Evolutionary conservation across 2,113 vertebrate species (phyloP).

Genomic region (Xenopus borealis): DNA sequence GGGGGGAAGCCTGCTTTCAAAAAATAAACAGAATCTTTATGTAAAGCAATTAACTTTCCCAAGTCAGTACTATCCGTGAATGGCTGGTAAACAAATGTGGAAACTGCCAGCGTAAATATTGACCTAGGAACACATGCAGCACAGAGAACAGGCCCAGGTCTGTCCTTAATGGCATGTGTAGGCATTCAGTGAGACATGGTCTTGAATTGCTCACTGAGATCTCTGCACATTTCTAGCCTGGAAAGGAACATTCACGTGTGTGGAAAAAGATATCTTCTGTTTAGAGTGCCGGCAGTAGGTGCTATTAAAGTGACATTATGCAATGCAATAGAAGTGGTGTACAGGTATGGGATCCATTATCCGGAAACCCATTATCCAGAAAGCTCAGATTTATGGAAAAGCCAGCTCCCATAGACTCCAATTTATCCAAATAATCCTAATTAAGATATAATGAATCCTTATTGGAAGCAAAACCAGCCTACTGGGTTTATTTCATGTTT

Average conservation of each 20-base stretch:
- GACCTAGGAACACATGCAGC: constrained; percentile 55
- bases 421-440: too few species aligned
- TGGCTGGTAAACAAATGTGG: constrained; percentile 60
- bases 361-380: too few species aligned
- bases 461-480: too few species aligned
- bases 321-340: too few species aligned
- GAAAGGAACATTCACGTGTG: constrained; percentile 28
- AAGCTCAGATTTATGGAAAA: too few species aligned
- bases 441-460: too few species aligned
- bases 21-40: constrained; percentile 59
- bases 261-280: constrained; percentile 2
- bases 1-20: constrained; percentile 51
- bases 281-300: background rate
- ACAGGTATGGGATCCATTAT: too few species aligned
- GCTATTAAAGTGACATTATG: too few species aligned
- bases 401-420: too few species aligned
- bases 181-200: constrained; percentile 1
- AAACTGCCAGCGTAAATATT: constrained; percentile 66
- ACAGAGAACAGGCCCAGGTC: constrained; percentile 55
- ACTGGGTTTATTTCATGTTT: too few species aligned
- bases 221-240: constrained; percentile 21
- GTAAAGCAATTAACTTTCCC: constrained; percentile 54
- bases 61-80: constrained; percentile 52
- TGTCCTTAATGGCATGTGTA: constrained; percentile 50
- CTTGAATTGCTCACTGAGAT: constrained; percentile 47